phyloP scores from a whole-genome alignment of 2,797 vertebrate species.

The Lophius americanus region DNA sequence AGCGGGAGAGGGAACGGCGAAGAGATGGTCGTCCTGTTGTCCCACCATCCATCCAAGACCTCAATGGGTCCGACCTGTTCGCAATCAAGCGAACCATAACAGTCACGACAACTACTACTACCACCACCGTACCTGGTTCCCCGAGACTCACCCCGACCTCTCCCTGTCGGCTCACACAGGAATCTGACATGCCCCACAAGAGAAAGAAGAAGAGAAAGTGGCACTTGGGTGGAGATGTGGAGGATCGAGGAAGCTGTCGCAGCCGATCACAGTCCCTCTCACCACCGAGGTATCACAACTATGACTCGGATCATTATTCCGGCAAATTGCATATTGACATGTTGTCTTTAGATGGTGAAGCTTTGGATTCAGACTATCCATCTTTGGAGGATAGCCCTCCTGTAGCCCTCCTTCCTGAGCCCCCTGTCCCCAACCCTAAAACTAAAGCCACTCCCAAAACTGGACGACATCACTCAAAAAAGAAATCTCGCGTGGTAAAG shows the following conservation, averaged over 20 bases:
- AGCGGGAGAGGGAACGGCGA: constrained; percentile 72
- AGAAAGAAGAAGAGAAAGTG: constrained; percentile 82
- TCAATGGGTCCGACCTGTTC: constrained; percentile 91
- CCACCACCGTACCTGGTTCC: constrained; percentile 80
- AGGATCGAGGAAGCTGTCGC: constrained; percentile 53
- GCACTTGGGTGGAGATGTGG: constrained; percentile 62
- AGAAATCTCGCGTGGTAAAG: constrained; percentile 76
- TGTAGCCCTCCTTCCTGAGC: constrained; percentile 67
- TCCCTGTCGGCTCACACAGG: constrained; percentile 56
- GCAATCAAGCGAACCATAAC: constrained; percentile 95
- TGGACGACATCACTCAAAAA: constrained; percentile 72
- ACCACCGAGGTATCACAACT: constrained; percentile 71
- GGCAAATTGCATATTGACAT: constrained; percentile 81
- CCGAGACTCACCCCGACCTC: constrained; percentile 63
- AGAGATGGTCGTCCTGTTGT: constrained; percentile 87
- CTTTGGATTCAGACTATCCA: constrained; percentile 84
- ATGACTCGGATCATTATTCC: constrained; percentile 79
- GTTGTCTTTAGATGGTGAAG: constrained; percentile 84
- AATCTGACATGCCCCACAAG: constrained; percentile 73
- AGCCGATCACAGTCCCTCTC: constrained; percentile 74
- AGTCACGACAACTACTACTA: constrained; percentile 85
- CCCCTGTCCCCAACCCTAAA: constrained; percentile 72
- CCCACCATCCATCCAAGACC: constrained; percentile 93
- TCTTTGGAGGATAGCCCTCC: constrained; percentile 81
- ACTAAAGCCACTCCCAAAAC: constrained; percentile 66